Evolutionary conservation across 2,797 vertebrate genomes (phyloP).

Genomic region (Zenarchopterus dispar): DNA sequence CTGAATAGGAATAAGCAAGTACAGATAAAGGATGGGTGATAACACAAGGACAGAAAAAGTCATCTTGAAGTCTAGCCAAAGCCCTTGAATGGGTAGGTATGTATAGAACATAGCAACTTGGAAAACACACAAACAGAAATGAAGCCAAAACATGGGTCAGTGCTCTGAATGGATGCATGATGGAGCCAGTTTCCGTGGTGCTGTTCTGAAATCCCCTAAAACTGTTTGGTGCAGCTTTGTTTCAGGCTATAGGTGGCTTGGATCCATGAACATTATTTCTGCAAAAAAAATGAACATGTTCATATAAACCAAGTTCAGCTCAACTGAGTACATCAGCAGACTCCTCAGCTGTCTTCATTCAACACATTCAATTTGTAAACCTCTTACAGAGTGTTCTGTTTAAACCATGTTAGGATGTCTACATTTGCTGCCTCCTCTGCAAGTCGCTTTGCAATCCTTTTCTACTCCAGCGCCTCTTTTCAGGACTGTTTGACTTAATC

Average conservation of each 20-base stretch:
- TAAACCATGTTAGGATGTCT: no score
- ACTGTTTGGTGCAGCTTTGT: conserved; percentile 21
- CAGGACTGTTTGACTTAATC: background rate
- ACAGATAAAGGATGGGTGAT: no score
- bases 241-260: conserved; percentile 2
- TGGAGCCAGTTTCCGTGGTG: conserved; percentile 44
- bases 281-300: no score
- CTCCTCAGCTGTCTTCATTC: no score
- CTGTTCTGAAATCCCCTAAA: conserved; percentile 30
- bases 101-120: conserved; percentile 61
- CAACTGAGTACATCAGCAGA: no score
- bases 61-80: conserved; percentile 33
- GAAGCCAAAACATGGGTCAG: conserved; percentile 48
- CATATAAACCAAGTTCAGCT: no score
- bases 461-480: background rate
- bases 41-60: background rate
- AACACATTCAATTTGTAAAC: no score
- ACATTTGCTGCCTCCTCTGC: background rate
- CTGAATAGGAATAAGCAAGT: no score
- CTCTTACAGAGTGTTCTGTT: no score
- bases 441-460: background rate
- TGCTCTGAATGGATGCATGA: conserved; percentile 39
- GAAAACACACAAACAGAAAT: conserved; percentile 51
- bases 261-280: background rate
- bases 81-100: conserved; percentile 44